phyloP scores from a whole-genome alignment of 2,888 invertebrate species.

The Pemphredon lugubris region DNA sequence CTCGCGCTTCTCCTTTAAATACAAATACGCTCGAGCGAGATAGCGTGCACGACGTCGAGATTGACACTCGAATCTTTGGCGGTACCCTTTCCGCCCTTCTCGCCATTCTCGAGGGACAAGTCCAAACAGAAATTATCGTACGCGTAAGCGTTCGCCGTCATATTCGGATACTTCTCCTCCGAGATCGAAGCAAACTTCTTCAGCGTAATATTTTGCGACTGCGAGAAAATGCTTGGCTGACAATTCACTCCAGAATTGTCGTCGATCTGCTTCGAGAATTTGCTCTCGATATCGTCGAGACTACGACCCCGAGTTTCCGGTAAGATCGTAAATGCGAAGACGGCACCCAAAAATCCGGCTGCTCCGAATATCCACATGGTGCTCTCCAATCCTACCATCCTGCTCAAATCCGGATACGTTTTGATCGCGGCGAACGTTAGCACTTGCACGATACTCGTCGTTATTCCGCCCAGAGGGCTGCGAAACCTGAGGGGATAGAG shows the following conservation, averaged over 20 bases:
- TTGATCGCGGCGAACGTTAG: conserved; percentile 88
- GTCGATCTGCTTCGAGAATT: conserved; percentile 82
- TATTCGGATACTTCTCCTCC: conserved; percentile 68
- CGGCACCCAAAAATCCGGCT: conserved; percentile 84
- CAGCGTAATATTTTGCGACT: conserved; percentile 63
- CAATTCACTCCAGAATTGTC: neutral
- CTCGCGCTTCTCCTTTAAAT: conserved; percentile 34
- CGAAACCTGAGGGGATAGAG: conserved; percentile 87
- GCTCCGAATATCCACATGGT: conserved; percentile 85
- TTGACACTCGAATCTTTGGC: conserved; percentile 6
- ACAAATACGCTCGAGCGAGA: conserved; percentile 61
- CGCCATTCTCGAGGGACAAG: conserved; percentile 53
- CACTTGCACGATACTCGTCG: conserved; percentile 87
- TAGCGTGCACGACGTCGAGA: conserved; percentile 32
- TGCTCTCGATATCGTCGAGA: conserved; percentile 86
- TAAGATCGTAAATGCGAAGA: conserved; percentile 84
- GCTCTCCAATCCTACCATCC: conserved; percentile 84
- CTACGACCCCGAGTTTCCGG: conserved; percentile 88
- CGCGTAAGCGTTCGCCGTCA: conserved; percentile 61
- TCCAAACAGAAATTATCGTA: conserved; percentile 74
- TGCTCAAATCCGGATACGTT: conserved; percentile 85
- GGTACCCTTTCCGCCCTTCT: conserved; percentile 25
- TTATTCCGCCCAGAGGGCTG: conserved; percentile 87
- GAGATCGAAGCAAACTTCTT: conserved; percentile 67
- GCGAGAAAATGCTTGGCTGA: conserved; percentile 32